These are phyloP conservation scores for Nemoura dubitans DNA, from an alignment of 2,888 invertebrate genomes.

Conservation along the genomic window DNA sequence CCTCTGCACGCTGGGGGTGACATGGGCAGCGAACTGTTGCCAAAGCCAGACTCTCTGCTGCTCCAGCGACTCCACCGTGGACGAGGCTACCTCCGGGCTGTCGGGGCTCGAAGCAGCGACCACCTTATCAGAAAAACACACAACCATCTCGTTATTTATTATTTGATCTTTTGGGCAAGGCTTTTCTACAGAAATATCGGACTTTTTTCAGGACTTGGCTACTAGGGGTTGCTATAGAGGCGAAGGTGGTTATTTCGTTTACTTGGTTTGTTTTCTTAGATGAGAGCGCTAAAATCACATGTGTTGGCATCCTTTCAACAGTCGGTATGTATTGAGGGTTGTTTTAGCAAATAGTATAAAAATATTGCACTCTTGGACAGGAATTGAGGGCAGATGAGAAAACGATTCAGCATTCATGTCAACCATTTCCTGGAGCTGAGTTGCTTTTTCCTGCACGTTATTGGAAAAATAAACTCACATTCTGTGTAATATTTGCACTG, in stretches of 20 bases:
- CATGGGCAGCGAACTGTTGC: constrained; percentile 85
- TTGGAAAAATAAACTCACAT: no score
- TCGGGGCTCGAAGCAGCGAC: constrained; percentile 51
- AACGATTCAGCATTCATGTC: background rate
- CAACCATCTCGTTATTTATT: background rate
- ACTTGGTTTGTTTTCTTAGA: background rate
- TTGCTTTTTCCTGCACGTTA: no score
- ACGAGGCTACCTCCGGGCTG: constrained; percentile 65
- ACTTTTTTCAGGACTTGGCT: no score
- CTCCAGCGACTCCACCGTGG: constrained; percentile 73
- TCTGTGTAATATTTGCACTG: no score
- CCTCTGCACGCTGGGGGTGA: constrained; percentile 90
- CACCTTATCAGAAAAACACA: constrained; percentile 27
- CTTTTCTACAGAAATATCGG: background rate
- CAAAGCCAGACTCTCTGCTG: constrained; percentile 83
- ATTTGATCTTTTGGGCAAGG: background rate
- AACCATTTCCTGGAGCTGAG: no score
- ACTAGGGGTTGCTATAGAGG: no score
- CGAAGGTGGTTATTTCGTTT: background rate
- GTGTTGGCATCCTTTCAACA: background rate
- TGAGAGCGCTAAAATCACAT: background rate
- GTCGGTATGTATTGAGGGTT: background rate
- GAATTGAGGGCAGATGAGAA: background rate
- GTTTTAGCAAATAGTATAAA: background rate
- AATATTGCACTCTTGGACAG: background rate